A percentile compares a stretch with the other conserved stretches of the same genome.
phyloP scores from a whole-genome alignment of 2,888 invertebrate species.

The Pseudococcus jackbeardsleyi region DNA sequence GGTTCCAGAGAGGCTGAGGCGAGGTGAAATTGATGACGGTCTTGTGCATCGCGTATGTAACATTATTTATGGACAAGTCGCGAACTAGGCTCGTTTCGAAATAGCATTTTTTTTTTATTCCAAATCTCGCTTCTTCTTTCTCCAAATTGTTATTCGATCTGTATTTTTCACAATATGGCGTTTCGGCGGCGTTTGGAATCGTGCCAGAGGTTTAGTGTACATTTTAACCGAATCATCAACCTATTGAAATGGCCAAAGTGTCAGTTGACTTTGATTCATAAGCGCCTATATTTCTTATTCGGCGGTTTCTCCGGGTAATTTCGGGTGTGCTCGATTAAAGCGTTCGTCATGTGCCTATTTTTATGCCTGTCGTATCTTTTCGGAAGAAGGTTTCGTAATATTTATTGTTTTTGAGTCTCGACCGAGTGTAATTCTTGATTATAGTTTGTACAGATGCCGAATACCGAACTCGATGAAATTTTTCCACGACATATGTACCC shows the following conservation, averaged over 20 bases:
- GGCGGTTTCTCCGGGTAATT: no score
- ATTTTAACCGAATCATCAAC: neutral
- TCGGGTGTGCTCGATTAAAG: no score
- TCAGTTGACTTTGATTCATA: conserved; percentile 1
- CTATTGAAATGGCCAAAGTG: neutral
- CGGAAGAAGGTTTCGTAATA: no score
- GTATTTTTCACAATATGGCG: neutral
- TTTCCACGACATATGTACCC: neutral
- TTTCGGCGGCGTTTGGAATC: neutral
- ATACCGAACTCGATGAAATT: neutral
- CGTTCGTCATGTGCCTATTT: no score
- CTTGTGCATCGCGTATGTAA: conserved; percentile 63
- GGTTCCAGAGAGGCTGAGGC: conserved; percentile 14
- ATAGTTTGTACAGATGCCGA: neutral
- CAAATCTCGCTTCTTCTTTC: neutral
- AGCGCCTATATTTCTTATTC: no score
- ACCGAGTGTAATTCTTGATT: neutral
- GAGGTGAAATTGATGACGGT: conserved; percentile 64
- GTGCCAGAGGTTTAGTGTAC: neutral
- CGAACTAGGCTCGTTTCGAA: conserved; percentile 1
- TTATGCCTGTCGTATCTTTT: no score
- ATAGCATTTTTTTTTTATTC: neutral
- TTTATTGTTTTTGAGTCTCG: no score
- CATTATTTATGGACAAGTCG: conserved; percentile 8
- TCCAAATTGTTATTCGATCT: neutral